These are phyloP conservation scores for Phenganax stokvisi DNA, from an alignment of 92 coral and sea anemone species.

Conservation along the genomic window DNA sequence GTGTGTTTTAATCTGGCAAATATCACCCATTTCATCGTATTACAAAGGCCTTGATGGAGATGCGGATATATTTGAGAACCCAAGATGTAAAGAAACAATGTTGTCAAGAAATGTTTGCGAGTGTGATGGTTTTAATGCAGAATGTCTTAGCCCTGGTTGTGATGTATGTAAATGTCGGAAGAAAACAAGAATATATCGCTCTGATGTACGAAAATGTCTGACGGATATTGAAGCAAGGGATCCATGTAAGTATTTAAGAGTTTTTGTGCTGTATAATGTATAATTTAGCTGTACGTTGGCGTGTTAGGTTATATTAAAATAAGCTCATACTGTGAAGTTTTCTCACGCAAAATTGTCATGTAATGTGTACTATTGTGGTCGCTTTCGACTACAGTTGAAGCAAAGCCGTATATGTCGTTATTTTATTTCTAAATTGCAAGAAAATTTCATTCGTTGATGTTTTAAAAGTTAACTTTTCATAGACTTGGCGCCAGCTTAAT, in stretches of 20 bases:
- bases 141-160: constrained; percentile 21
- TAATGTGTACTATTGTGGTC: too few relatives aligned
- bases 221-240: constrained; percentile 32
- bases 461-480: background rate
- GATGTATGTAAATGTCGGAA: constrained; percentile 26
- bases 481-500: too few relatives aligned
- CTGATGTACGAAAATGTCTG: constrained; percentile 38
- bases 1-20: background rate
- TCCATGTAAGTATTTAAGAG: constrained; percentile 29
- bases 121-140: constrained; percentile 10
- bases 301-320: too few relatives aligned
- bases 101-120: constrained; percentile 19
- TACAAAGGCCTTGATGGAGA: constrained; percentile 22
- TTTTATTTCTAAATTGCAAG: background rate
- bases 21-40: background rate
- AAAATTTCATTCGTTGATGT: background rate
- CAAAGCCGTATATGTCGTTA: too few relatives aligned
- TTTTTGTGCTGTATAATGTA: background rate
- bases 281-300: too few relatives aligned
- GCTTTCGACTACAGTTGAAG: too few relatives aligned
- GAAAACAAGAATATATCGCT: constrained; percentile 31
- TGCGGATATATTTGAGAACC: constrained; percentile 30
- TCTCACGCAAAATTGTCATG: too few relatives aligned
- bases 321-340: too few relatives aligned
- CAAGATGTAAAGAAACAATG: background rate